Evolutionary conservation across 2,113 vertebrate genomes (phyloP).

Genomic region (Leptocoma aspasia): DNA sequence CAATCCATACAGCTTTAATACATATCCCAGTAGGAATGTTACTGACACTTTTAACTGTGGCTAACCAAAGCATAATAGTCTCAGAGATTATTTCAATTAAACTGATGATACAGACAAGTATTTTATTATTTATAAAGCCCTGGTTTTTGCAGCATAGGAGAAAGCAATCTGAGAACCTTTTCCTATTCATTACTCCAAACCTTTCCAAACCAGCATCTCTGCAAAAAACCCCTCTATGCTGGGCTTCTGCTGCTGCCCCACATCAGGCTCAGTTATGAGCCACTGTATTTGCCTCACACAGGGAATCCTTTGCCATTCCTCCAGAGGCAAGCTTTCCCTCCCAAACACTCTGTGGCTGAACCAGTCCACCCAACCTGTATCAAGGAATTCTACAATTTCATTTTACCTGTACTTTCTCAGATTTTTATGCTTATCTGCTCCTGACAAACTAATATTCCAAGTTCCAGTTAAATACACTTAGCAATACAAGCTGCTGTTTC

Average conservation of each 20-base stretch:
- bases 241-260: background rate
- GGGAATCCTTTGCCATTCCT: background rate
- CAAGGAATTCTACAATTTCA: background rate
- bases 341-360: background rate
- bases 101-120: background rate
- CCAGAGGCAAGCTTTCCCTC: background rate
- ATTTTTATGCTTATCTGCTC: background rate
- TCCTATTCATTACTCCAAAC: background rate
- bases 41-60: background rate
- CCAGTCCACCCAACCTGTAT: background rate
- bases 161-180: background rate
- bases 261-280: background rate
- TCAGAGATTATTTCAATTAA: background rate
- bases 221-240: background rate
- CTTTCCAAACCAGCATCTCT: background rate
- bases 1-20: background rate
- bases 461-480: background rate
- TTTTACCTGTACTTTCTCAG: background rate
- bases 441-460: background rate
- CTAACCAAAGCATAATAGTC: background rate
- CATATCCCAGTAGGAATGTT: background rate
- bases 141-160: background rate
- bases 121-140: background rate
- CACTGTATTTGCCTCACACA: background rate
- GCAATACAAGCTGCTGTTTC: background rate